A percentile compares a stretch with the other conserved stretches of the same genome.
Evolutionary conservation across 2,113 vertebrate genomes (phyloP).

Genomic region (Herpetotheres cachinnans): DNA sequence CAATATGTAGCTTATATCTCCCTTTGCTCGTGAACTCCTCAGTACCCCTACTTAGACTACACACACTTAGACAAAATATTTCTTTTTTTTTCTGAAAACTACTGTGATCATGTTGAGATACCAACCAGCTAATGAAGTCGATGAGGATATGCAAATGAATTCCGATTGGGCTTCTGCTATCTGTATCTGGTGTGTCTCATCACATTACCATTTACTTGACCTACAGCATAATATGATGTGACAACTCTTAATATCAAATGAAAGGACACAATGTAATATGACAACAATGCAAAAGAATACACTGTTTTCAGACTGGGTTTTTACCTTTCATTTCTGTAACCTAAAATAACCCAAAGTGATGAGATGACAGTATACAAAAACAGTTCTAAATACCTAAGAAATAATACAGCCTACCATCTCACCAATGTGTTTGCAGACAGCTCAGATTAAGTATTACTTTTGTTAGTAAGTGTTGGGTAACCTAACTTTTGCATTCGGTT

Average conservation of each 20-base stretch:
- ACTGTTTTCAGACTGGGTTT: not conserved
- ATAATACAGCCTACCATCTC: not conserved
- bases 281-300: not conserved
- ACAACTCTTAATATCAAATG: not conserved
- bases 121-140: not conserved
- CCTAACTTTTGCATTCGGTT: not conserved
- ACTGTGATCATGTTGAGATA: not conserved
- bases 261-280: not conserved
- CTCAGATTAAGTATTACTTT: not conserved
- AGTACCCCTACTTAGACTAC: not conserved
- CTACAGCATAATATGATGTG: not conserved
- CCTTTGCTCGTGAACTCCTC: not conserved
- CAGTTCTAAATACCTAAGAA: not conserved
- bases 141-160: constrained; percentile 24
- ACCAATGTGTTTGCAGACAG: not conserved
- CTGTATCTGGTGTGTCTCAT: not conserved
- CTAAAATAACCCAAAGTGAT: not conserved
- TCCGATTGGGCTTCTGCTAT: constrained; percentile 17
- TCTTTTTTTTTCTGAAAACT: not conserved
- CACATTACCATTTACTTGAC: constrained; percentile 1
- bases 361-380: not conserved
- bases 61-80: not conserved
- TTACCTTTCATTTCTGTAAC: not conserved
- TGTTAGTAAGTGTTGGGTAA: not conserved
- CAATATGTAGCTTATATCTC: not conserved